Conservation (phyloP, 2,888 invertebrate species). For the Theretra japonica region DNA sequence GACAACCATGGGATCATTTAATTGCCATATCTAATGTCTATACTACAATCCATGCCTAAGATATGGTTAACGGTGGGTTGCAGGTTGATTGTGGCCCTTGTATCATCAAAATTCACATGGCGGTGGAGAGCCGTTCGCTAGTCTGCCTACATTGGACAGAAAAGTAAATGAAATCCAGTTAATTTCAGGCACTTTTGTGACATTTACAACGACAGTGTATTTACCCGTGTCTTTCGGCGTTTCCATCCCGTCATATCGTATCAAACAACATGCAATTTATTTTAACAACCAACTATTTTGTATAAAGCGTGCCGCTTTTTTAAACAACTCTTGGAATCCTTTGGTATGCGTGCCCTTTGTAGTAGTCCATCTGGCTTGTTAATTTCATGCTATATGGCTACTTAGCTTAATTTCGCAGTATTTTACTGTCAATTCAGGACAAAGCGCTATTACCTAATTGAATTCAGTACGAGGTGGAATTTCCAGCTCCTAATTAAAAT, state of each 20-base stretch:
- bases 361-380: not conserved
- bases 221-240: too few species aligned
- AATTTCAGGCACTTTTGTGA: too few species aligned
- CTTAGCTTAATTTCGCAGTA: not conserved
- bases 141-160: too few species aligned
- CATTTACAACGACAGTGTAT: too few species aligned
- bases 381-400: slow-evolving; percentile 15
- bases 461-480: not conserved
- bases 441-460: slow-evolving; percentile 2
- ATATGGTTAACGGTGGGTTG: too few species aligned
- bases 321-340: not conserved
- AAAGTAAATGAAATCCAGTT: too few species aligned
- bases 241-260: not conserved
- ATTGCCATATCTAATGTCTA: too few species aligned
- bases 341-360: not conserved
- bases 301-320: not conserved
- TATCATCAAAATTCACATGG: too few species aligned
- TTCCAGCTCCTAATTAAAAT: slow-evolving; percentile 1
- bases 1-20: too few species aligned
- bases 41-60: too few species aligned
- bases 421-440: not conserved
- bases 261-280: slow-evolving; percentile 2
- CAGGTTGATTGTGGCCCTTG: too few species aligned
- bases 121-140: too few species aligned
- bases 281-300: not conserved